phyloP scores from a whole-genome alignment of 2,797 vertebrate genomes.

The Spinus pinus region DNA sequence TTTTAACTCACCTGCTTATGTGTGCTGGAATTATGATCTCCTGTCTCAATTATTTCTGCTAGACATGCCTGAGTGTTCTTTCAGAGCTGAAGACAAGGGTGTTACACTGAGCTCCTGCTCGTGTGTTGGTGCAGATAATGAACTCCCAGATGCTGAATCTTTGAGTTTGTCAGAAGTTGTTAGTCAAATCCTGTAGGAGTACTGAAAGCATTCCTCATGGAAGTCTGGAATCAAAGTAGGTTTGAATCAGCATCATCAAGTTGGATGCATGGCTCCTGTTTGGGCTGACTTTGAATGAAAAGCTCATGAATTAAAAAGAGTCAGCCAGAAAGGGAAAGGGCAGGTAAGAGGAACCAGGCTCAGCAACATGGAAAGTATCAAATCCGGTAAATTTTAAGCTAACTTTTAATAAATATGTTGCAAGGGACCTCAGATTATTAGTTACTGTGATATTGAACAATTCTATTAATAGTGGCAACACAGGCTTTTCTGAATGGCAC shows the following conservation, averaged over 20 bases:
- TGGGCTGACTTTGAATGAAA: background rate
- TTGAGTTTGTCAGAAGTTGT: constrained; percentile 60
- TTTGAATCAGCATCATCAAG: constrained; percentile 54
- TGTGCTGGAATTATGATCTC: constrained; percentile 27
- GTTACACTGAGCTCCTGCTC: constrained; percentile 29
- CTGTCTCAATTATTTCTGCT: constrained; percentile 67
- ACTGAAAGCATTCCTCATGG: constrained; percentile 45
- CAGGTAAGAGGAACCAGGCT: background rate
- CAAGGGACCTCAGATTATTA: background rate
- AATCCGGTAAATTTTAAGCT: background rate
- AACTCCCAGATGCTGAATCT: constrained; percentile 63
- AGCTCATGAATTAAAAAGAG: background rate
- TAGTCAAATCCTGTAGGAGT: constrained; percentile 55
- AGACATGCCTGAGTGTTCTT: constrained; percentile 53
- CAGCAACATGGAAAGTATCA: background rate
- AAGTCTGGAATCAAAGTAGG: constrained; percentile 56
- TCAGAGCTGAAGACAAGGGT: constrained; percentile 55
- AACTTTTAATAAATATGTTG: background rate
- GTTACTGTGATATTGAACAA: background rate
- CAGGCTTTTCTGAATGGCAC: background rate
- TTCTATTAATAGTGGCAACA: background rate
- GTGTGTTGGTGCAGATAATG: constrained; percentile 36
- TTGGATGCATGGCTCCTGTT: background rate
- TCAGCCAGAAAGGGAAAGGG: background rate
- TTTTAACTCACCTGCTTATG: constrained; percentile 24